Evolutionary conservation across 2,113 vertebrate genomes (phyloP), one percentile per base, ranked within the genome.

Genomic region (Echinops telfairi): DNA sequence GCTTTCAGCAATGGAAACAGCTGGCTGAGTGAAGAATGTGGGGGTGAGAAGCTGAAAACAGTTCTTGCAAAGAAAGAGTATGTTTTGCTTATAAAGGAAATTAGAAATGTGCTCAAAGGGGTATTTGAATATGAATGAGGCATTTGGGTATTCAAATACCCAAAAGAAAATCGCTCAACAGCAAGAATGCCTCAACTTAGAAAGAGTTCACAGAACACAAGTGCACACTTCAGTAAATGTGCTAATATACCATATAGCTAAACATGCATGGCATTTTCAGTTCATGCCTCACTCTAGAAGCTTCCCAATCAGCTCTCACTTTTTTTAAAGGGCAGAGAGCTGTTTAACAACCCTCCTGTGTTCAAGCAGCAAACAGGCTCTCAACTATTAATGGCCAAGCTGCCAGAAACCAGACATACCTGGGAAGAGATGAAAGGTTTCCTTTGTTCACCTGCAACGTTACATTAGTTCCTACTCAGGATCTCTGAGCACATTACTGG

Each of bases 351-450:
- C 77, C 77, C 77, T 96, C 88, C 91, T 93, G 91, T 94, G 96
- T 96, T 95, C 70, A 94, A 80, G 94, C 94, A 91, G 92, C 96
- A 93, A 94, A 94, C 91, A 95, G 93, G 60, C 89, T 94, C 86
- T 92, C 86, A 87, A 95, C 91, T 96, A 90, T 96, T 96, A 95
- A 94, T 78, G 94, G 89, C 92, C 90, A 86, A 93, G 77, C 94
- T 94, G 92, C 95, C 86, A 86, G 53, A 92, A 96, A 73, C 86
- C 94, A 96, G 83, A 76, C 95, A 93, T 96, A 96, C 93, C 96
- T 97, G 89, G 95, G 94, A 90, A 71, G 66, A 96, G 96, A 96
- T 95, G 96, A 97, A 97, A 96, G 94, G 89, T 95, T 94, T 93
- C 87, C 0, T 91, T 92, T 96, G 89, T 96, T 96, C 95, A 89